Evolutionary conservation across 2,113 vertebrate species (phyloP), one percentile per base, ranked within the genome.

Genomic region (Poicephalus meyeri): DNA sequence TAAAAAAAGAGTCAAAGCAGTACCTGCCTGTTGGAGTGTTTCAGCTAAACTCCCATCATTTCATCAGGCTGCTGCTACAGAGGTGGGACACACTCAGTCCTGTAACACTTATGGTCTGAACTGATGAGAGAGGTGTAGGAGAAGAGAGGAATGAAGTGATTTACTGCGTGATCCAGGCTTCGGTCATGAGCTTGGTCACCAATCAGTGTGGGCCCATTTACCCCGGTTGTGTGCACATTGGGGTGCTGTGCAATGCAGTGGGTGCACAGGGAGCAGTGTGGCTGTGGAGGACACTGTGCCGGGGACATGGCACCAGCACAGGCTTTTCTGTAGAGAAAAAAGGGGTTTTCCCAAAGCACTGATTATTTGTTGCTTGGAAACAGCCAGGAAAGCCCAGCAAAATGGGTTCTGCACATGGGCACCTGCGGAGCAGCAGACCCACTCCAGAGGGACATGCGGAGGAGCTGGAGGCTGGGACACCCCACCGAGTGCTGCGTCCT

Each of bases 171-270:
- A 23, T 10, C 68, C 4, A 0, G n/a, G 28, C 47, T 23, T 19
- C 13, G 18, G 21, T 9, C 11, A 1, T 13, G 31, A 7, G 3
- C 42, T 35, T 1, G 7, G 2, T 21, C 44, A 7, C 42, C 28
- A 5, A 35, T 9, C 35, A 4, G 0, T 0, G 0, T 0, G 23
- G 18, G 25, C n/a, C 31, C 2, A 16, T 37, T 52, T 21, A 2
- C 1, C 2, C 31, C 19, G 11, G 6, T 10, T 16, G 56, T 10
- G 16, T 7, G 7, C 20, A 1, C 16, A 24, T 7, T 5, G 4
- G 33, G 19, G 49, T 9, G 6, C 2, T 5, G 35, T 44, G 65
- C 6, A 11, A 13, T 0, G 1, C 7, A 4, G 46, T 0, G 0
- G 10, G 64, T 20, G 24, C 1, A 5, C 16, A 2, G 0, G 12